Conservation (phyloP, 1,140 invertebrate genomes). For the Sinonovacula constricta region DNA sequence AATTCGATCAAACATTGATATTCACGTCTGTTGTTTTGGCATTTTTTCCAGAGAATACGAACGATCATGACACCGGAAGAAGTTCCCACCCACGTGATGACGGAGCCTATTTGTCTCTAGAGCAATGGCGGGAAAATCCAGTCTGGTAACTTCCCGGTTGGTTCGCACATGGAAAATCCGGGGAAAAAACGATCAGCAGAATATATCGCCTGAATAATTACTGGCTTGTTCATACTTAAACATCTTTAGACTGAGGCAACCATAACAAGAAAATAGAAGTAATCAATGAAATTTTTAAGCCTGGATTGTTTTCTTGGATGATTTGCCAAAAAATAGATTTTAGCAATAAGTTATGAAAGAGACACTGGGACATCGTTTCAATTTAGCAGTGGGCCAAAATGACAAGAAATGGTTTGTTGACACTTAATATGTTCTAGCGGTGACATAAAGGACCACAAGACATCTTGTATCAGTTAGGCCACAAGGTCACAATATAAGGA, state of each 20-base stretch:
- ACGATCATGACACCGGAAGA: slow-evolving; percentile 50
- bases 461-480: no score
- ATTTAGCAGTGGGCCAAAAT: no score
- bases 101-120: slow-evolving; percentile 28
- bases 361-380: no score
- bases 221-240: neutral
- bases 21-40: neutral
- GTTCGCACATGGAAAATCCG: neutral
- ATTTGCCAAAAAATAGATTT: no score
- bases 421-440: no score
- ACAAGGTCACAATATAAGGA: no score
- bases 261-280: no score
- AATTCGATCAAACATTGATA: neutral
- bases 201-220: neutral
- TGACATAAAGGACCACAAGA: no score
- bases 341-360: no score
- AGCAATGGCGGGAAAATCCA: neutral
- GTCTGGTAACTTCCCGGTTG: neutral
- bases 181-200: neutral
- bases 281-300: no score
- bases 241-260: neutral
- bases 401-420: no score
- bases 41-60: slow-evolving; percentile 46
- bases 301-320: no score
- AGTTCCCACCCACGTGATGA: slow-evolving; percentile 40